Conservation (phyloP, 2,888 invertebrate genomes). For the Morinoia aosen region DNA sequence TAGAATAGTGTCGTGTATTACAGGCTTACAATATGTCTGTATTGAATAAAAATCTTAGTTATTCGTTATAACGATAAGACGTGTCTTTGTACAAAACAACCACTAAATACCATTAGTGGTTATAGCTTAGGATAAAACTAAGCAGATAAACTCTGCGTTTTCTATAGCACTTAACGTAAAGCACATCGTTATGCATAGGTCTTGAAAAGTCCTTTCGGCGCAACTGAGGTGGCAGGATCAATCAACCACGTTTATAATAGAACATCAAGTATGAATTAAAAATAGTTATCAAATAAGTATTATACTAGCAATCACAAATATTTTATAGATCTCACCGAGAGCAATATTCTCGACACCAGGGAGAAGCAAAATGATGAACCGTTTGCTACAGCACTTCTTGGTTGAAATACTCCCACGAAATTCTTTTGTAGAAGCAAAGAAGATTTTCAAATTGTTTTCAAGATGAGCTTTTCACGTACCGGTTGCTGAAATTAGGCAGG, state of each 20-base stretch:
- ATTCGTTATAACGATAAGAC: too few relatives aligned
- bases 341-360: background rate
- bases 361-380: background rate
- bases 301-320: background rate
- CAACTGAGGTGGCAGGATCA: background rate
- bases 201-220: background rate
- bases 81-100: too few relatives aligned
- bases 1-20: too few relatives aligned
- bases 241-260: background rate
- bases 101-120: background rate
- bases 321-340: background rate
- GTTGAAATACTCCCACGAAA: background rate
- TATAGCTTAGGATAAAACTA: background rate
- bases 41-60: too few relatives aligned
- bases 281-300: background rate
- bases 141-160: background rate
- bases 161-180: background rate
- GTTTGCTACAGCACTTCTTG: background rate
- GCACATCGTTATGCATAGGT: background rate
- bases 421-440: background rate
- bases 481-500: too few relatives aligned
- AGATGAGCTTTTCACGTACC: too few relatives aligned
- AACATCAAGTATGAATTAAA: background rate
- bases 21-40: too few relatives aligned
- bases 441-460: too few relatives aligned